Base-by-base conservation (phyloP, 2,797 vertebrate species). In the Garrulus glandarius region DNA sequence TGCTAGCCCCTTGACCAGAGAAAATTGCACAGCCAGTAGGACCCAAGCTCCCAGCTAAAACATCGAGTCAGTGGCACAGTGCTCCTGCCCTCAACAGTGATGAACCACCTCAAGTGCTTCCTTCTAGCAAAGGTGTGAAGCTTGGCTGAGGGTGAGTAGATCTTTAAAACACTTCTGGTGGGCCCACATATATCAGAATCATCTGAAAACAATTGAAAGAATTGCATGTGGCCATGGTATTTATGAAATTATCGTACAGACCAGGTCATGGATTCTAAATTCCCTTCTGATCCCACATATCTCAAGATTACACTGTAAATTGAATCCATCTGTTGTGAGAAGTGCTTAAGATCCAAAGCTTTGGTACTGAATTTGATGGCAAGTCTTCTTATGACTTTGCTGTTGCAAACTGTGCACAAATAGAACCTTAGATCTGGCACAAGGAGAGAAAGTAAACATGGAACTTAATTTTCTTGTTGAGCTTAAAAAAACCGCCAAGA, bases 181-280 rank as follows among this genome's bases (percentile, higher is more conserved):
- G 26, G 13, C 15, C 10, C 24, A 49, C 11, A 3, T 49, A 2
- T 5, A 23, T 68, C 74, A 70, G n/a, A 65, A 36, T 55, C 4
- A 26, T n/a, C 29, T 63, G 39, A 29, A 32, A 87, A 22, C 19
- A 26, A 11, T 24, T 27, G 41, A 32, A 80, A 50, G 24, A 22
- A 59, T 41, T 83, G 8, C 15, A 11, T 4, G 4, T 77, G 36
- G 44, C 32, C 0, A 0, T 72, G 49, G 29, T 0, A 0, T 30
- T 49, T 8, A 56, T 52, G 56, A 59, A 91, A 37, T 52, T 26
- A 12, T 34, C 0, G 5, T 64, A 19, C 7, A 67, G 23, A 46
- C 20, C 13, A 46, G 26, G 32, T 44, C 0, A 0, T 60, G 13
- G 41, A 30, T 49, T 61, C 22, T 30, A 7, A 71, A 55, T 57